A percentile compares a stretch with the other conserved stretches of the same genome.
Evolutionary conservation across 2,113 vertebrate species (phyloP).

Genomic region (Crotalus viridis): DNA sequence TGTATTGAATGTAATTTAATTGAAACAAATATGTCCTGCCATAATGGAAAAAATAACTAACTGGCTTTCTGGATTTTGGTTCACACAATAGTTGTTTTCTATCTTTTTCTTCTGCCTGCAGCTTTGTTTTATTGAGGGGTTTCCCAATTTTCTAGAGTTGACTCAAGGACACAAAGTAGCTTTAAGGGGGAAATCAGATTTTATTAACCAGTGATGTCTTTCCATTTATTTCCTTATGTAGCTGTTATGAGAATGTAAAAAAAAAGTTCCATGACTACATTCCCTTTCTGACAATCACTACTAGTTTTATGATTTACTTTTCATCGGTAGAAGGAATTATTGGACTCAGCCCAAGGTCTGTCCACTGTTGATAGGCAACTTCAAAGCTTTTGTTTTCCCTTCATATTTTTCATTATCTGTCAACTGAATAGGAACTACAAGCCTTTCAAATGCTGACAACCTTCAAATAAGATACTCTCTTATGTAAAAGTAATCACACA

Average conservation of each 20-base stretch:
- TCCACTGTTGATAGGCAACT: not conserved
- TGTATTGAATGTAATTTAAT: not conserved
- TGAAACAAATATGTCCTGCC: not conserved
- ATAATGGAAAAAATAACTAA: not conserved
- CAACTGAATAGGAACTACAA: not conserved
- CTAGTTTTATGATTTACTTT: not conserved
- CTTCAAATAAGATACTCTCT: not conserved
- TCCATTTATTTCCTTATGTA: not conserved
- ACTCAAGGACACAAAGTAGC: not conserved
- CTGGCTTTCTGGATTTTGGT: not conserved
- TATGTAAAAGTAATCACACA: not conserved
- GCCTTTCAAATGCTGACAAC: not conserved
- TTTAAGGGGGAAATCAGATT: not conserved
- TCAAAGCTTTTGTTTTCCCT: not conserved
- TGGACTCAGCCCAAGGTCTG: not conserved
- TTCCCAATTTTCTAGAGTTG: not conserved
- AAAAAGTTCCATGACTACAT: not conserved
- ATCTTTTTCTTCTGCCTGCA: not conserved
- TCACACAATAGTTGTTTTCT: not conserved
- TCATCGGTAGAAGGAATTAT: not conserved
- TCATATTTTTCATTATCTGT: not conserved
- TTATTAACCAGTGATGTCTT: not conserved
- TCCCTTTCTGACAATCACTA: not conserved
- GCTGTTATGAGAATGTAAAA: not conserved
- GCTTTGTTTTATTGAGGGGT: not conserved